Base-by-base conservation (phyloP, 2,113 vertebrate species). In the Orycteropus afer region DNA sequence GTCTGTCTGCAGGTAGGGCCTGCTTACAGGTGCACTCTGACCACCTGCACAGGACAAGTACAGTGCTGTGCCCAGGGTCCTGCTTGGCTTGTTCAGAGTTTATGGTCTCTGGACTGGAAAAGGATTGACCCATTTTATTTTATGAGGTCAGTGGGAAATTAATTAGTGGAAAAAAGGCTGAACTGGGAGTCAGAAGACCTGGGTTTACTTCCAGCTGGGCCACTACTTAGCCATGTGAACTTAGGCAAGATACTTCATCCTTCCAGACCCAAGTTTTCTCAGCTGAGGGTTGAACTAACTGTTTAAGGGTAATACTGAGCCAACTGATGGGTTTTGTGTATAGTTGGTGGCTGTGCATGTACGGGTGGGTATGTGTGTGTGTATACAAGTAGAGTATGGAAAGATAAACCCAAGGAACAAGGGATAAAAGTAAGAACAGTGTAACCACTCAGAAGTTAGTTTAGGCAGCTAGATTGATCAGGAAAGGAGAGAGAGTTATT, bases 71-170 rank as follows among this genome's bases (percentile, higher is more conserved):
- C 10, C 53, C 53, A 34, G 63, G 78, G 49, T 1, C 23, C 49
- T 20, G 55, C 42, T 45, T n/a, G 42, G 32, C 37, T 59, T 32
- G 78, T 67, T 32, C 37, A 67, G 78, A 92, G 73, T 91, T 81
- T 82, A 83, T 65, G 55, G 71, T 47, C 80, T 94, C 85, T 74
- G 53, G 34, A 32, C 77, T 77, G 86, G 77, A 34, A 93, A 71
- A 90, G n/a, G 76, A 82, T 42, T 23, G 47, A 42, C 22, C 57
- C 53, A 42, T 92, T 93, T 90, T 85, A 73, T 93, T 94, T 89
- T 86, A 90, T 80, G 95, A 97, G 73, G 89, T 87, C 83, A 80
- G 76, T 86, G 82, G 57, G 74, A 95, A 96, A 90, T 94, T 85
- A 89, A 93, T 91, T 82, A 90, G 73, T 13, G 29, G 42, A 49